These are phyloP conservation scores for Motacilla alba DNA, from an alignment of 2,113 vertebrate genomes.

Conservation along the genomic window DNA sequence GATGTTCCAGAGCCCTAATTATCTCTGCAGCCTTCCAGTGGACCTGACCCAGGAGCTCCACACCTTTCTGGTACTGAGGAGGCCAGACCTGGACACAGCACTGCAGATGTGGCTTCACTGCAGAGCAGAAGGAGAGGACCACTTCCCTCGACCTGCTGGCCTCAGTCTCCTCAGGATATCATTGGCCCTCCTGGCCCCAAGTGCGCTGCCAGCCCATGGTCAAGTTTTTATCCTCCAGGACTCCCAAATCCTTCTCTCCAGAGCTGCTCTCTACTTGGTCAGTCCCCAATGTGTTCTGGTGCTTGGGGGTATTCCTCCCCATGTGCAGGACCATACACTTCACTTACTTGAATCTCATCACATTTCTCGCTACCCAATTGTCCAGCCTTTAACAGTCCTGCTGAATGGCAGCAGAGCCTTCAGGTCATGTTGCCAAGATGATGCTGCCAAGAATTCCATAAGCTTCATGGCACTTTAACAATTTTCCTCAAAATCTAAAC, in stretches of 20 bases:
- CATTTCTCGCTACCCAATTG: background rate
- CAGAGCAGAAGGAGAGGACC: background rate
- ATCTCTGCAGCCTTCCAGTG: background rate
- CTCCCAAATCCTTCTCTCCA: background rate
- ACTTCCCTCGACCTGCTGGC: background rate
- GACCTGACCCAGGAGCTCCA: background rate
- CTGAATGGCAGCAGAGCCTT: background rate
- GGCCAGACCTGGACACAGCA: background rate
- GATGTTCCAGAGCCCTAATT: background rate
- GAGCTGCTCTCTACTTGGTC: background rate
- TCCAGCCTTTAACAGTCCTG: background rate
- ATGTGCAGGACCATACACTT: background rate
- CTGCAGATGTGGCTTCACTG: background rate
- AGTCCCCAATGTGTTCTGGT: too few species aligned
- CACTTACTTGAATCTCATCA: background rate
- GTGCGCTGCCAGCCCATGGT: background rate
- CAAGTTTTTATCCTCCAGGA: background rate
- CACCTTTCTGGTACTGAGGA: background rate
- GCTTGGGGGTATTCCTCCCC: background rate
- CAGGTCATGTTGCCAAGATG: background rate
- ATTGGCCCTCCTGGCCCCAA: background rate
- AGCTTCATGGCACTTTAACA: background rate
- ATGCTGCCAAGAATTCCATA: background rate
- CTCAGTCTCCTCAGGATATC: background rate
- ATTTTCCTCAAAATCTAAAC: background rate